Base-by-base conservation (phyloP, 2,113 vertebrate genomes). In the Elephas maximus region DNA sequence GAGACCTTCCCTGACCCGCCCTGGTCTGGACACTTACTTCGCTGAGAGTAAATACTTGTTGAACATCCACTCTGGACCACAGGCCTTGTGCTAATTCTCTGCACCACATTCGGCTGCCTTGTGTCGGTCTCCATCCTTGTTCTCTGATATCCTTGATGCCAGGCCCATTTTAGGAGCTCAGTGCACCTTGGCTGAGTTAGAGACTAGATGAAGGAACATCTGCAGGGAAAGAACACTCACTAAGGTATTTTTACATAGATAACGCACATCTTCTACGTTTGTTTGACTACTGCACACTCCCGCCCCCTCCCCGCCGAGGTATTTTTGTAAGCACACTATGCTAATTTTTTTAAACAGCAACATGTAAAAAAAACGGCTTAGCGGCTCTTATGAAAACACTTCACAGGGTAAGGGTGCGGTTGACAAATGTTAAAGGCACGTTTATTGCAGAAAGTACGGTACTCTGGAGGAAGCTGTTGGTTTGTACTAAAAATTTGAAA, bases 11-110 rank as follows among this genome's bases (percentile, higher is more conserved):
- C 5, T 88, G 18, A 14, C 1, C 6, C 8, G 63, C 28, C 65
- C 11, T 94, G 45, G 12, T 86, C 53, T 88, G 79, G 79, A 88
- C 41, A 86, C 21, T 92, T 48, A 65, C 10, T 28, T 96, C 45
- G 6, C 7, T 79, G 24, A 65, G 88, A 60, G 85, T 76, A 77
- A 65, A 76, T 79, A 63, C 82, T 91, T 90, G 51, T 86, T 83
- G 83, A 91, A 30, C 45, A 20, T 51, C 8, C 3, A 12, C 28
- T 45, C 0, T 90, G 44, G 41, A 2, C n/a, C 48, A 84, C 26
- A 65, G 37, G 73, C 28, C 71, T 53, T 57, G 9, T 20, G 76
- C 41, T 90, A 65, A 67, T 24, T 77, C 84, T 15, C 12, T 77
- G 6, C 15, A 24, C n/a, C 11, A 10, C n/a, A 12, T 20, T 78